Conservation (phyloP, 2,113 vertebrate genomes). For the Upupa epops region DNA sequence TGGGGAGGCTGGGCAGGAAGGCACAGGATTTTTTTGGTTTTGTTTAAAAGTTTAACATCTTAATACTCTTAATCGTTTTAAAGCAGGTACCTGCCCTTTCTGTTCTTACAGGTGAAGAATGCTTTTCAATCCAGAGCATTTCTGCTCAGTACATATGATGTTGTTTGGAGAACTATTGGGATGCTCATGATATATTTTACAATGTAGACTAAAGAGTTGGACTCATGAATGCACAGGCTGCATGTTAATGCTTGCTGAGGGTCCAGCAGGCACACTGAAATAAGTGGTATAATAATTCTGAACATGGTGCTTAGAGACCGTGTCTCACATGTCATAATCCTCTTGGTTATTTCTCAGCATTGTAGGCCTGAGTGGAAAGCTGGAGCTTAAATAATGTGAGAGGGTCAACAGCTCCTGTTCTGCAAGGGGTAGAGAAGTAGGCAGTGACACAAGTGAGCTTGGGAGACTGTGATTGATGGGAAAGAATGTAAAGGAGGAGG, state of each 20-base stretch:
- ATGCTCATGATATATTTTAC: neutral
- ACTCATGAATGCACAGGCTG: neutral
- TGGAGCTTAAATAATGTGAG: neutral
- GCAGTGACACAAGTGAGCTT: neutral
- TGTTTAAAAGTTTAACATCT: neutral
- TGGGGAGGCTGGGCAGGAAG: neutral
- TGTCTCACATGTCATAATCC: neutral
- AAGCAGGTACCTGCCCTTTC: neutral
- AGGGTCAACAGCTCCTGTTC: neutral
- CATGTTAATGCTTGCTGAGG: neutral
- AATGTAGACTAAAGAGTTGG: neutral
- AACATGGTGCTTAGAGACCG: neutral
- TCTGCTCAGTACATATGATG: neutral
- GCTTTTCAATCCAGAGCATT: neutral
- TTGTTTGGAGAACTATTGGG: neutral
- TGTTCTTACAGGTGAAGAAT: neutral
- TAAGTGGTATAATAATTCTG: neutral
- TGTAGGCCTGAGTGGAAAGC: neutral
- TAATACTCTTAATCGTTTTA: neutral
- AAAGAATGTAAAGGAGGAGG: neutral
- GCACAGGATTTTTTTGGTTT: neutral
- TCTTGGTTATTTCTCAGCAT: neutral
- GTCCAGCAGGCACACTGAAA: neutral
- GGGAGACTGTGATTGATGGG: constrained; percentile 1
- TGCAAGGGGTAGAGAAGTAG: neutral